phyloP scores from a whole-genome alignment of 2,797 vertebrate species.

The Vespertilio murinus region DNA sequence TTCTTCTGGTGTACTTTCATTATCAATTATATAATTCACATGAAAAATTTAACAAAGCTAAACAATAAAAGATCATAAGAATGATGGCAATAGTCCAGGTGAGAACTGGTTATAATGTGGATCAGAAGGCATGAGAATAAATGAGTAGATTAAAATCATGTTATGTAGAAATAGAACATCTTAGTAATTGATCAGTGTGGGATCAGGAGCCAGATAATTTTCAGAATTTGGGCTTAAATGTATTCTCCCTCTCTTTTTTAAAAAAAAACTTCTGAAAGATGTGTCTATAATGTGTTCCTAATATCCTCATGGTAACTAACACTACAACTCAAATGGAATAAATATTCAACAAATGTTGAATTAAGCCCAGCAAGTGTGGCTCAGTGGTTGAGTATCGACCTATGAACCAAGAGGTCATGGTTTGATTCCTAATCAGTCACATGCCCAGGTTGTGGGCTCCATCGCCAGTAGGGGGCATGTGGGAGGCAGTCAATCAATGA shows the following conservation, averaged over 20 bases:
- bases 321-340: not conserved
- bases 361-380: not conserved
- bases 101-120: not conserved
- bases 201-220: not conserved
- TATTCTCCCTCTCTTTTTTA: not conserved
- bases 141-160: not conserved
- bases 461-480: too few relatives aligned
- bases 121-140: not conserved
- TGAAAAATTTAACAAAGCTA: not conserved
- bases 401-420: too few relatives aligned
- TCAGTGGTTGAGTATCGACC: too few relatives aligned
- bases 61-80: not conserved
- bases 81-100: not conserved
- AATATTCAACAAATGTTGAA: not conserved
- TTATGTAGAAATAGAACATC: not conserved
- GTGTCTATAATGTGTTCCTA: not conserved
- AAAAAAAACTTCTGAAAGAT: not conserved
- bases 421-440: too few relatives aligned
- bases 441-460: too few relatives aligned
- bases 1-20: not conserved
- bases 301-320: not conserved
- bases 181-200: not conserved
- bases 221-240: not conserved
- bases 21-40: not conserved
- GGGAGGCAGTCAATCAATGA: too few relatives aligned